These are phyloP conservation scores for Egretta garzetta DNA, from an alignment of 2,113 vertebrate species.

Conservation along the genomic window DNA sequence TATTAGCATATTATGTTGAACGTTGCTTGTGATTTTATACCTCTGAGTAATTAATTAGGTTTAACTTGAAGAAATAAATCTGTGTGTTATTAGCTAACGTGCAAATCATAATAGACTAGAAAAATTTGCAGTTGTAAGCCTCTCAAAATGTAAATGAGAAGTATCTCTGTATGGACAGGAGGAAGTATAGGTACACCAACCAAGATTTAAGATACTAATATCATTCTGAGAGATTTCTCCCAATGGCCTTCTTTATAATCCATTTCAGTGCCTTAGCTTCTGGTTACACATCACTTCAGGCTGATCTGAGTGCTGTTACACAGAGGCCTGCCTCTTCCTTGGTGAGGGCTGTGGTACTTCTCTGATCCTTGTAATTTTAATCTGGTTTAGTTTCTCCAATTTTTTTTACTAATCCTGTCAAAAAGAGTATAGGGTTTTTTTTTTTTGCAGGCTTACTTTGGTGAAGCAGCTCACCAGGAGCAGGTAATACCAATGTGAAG, in stretches of 20 bases:
- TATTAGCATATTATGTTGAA: not conserved
- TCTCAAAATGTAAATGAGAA: not conserved
- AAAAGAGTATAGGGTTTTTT: not conserved
- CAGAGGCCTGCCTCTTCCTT: not conserved
- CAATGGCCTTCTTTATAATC: not conserved
- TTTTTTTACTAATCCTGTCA: not conserved
- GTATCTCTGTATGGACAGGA: not conserved
- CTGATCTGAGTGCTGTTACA: not conserved
- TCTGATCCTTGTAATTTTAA: not conserved
- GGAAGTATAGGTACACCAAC: not conserved
- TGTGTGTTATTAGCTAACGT: not conserved
- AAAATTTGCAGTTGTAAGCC: not conserved
- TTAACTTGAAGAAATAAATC: not conserved
- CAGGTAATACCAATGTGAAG: not conserved
- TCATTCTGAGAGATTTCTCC: not conserved
- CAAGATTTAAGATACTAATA: not conserved
- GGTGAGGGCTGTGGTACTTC: not conserved
- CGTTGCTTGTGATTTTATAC: not conserved
- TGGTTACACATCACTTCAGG: not conserved
- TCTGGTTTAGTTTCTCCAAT: not conserved
- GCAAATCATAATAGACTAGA: not conserved
- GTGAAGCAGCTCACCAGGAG: not conserved
- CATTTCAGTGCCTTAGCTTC: not conserved
- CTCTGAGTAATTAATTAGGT: not conserved
- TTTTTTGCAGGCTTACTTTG: not conserved